A percentile compares a stretch with the other conserved stretches of the same genome.
Evolutionary conservation across 2,888 invertebrate species (phyloP).

Genomic region (Torymus tubicola): DNA sequence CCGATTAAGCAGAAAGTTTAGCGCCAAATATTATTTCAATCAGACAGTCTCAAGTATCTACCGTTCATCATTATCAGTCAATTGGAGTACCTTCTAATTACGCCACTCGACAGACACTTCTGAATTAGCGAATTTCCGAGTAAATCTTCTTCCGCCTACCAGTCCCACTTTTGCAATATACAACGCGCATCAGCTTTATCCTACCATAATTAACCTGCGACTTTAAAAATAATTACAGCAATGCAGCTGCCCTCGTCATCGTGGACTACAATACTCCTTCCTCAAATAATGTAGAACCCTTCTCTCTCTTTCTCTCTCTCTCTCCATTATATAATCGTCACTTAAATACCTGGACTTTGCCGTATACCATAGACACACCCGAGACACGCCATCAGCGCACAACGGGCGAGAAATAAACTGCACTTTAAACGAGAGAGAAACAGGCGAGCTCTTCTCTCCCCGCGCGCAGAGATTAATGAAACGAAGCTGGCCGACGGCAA

Average conservation of each 20-base stretch:
- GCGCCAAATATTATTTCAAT: too few species aligned
- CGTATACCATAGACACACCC: not conserved
- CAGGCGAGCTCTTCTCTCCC: not conserved
- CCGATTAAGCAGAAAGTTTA: too few species aligned
- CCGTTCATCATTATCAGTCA: too few species aligned
- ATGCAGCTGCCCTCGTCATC: not conserved
- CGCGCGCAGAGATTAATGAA: slow-evolving; percentile 54
- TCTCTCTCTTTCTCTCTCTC: not conserved
- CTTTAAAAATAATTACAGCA: slow-evolving; percentile 23
- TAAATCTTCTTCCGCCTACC: too few species aligned
- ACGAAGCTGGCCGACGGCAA: slow-evolving; percentile 22
- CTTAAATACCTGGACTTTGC: slow-evolving; percentile 43
- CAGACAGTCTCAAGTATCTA: too few species aligned
- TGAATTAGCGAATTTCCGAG: too few species aligned
- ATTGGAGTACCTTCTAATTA: too few species aligned
- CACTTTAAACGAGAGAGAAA: slow-evolving; percentile 22
- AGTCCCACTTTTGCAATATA: too few species aligned
- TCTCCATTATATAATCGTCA: slow-evolving; percentile 45
- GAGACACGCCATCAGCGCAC: not conserved
- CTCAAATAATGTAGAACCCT: slow-evolving; percentile 26
- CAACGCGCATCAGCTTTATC: too few species aligned
- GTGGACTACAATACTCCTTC: not conserved
- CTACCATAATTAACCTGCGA: slow-evolving; percentile 16
- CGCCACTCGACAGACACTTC: too few species aligned
- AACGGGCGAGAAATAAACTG: slow-evolving; percentile 40